phyloP scores from a whole-genome alignment of 2,797 vertebrate genomes.

The Poecilia velifera region DNA sequence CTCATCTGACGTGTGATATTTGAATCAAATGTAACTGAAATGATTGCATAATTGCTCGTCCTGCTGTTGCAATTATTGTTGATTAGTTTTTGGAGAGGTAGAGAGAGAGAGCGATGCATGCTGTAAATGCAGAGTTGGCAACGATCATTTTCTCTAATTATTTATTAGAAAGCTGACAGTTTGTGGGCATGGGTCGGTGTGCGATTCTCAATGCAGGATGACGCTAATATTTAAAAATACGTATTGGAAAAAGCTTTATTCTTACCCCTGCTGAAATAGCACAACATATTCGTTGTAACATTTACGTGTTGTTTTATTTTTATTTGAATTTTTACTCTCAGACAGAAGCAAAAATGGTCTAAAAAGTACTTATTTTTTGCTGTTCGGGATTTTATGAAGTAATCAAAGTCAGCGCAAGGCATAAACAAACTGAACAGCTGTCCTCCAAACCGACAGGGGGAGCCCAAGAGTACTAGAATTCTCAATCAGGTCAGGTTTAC shows the following conservation, averaged over 20 bases:
- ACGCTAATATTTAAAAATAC: background rate
- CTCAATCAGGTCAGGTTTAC: background rate
- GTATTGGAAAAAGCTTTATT: background rate
- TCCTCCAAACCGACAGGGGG: background rate
- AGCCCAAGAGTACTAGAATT: background rate
- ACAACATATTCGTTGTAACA: background rate
- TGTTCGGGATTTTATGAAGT: background rate
- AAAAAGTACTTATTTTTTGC: background rate
- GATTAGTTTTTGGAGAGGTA: slow-evolving; percentile 18
- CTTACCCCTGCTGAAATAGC: background rate
- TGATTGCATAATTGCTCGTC: slow-evolving; percentile 29
- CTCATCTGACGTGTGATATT: background rate
- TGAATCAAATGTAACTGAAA: slow-evolving; percentile 11
- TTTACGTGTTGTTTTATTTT: background rate
- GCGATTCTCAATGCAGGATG: background rate
- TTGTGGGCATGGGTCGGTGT: background rate
- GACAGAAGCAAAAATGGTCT: background rate
- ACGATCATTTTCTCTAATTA: slow-evolving; percentile 4
- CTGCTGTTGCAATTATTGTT: slow-evolving; percentile 39
- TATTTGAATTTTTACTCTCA: background rate
- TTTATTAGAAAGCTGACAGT: background rate
- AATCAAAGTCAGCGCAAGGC: background rate
- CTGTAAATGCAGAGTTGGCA: slow-evolving; percentile 19
- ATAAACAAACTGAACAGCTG: background rate
- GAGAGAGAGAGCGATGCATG: background rate